Base-by-base conservation (phyloP, 2,113 vertebrate species). In the Dinomys branickii region DNA sequence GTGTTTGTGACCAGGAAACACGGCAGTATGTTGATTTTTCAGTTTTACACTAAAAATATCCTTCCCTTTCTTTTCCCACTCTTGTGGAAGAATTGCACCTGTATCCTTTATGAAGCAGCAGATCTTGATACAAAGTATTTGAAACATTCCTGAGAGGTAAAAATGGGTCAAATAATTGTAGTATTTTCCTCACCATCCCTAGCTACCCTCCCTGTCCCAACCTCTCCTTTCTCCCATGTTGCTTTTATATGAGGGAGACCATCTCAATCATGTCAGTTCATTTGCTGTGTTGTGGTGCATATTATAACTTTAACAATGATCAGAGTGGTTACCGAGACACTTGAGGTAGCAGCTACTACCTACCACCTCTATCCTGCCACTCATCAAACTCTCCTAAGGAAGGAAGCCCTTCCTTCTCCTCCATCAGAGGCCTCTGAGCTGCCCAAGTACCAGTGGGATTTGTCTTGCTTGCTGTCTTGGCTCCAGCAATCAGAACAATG, bases 1-100 rank as follows among this genome's bases (percentile, higher is more conserved):
- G 50, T 3, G 24, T 95, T 47, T 67, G 20, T 85, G 20, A 59
- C 22, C 41, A 84, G 35, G 20, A 35, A 90, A 89, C 65, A 44
- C 56, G 67, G 26, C 28, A 80, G 38, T 87, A 89, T 61, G 41
- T 63, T 58, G 54, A 84, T 59, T 95, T 94, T 69, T 92, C 65
- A 47, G 41, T 67, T 84, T 44, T 26, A 80, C 90, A 80, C 3
- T 4, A 78, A 84, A 82, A 90, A 33, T 17, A 22, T 83, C 47
- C 47, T 92, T 96, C 28, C 24, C 28, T 61, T 71, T 35, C 16
- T 52, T 80, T 89, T 11, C n/a, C 69, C 7, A 47, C 11, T 84
- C n/a, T 78, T 86, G 24, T 50, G 41, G 58, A 75, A 73, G 26
- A 41, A 38, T 77, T 80, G 3, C 52, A 52, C 20, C 50, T 88